A percentile compares a stretch with the other conserved stretches of the same genome.
phyloP scores from a whole-genome alignment of 2,797 vertebrate species.

The Oryzias dopingdopingensis region DNA sequence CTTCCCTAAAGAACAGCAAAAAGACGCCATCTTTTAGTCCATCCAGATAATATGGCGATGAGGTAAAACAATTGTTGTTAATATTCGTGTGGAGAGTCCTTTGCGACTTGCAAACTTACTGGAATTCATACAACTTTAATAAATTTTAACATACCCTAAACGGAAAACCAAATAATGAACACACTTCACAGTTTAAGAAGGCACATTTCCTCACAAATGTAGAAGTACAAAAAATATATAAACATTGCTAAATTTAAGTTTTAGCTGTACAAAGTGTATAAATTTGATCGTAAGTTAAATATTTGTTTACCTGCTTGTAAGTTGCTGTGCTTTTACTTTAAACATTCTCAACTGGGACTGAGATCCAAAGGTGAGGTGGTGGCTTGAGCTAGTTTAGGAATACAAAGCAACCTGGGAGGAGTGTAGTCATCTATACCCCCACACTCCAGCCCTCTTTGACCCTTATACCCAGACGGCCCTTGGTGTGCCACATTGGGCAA shows the following conservation, averaged over 20 bases:
- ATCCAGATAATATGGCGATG: no score
- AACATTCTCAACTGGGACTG: conserved; percentile 15
- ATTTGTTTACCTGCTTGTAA: background rate
- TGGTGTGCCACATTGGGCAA: conserved; percentile 4
- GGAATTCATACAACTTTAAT: no score
- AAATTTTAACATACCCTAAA: no score
- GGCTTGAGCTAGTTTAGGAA: background rate
- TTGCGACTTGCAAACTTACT: no score
- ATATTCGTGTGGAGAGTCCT: no score
- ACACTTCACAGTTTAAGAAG: background rate
- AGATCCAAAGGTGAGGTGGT: conserved; percentile 26
- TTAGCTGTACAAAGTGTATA: background rate
- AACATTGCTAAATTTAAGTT: background rate
- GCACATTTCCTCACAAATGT: conserved; percentile 10
- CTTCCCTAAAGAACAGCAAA: no score
- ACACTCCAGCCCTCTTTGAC: conserved; percentile 2
- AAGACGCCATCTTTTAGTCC: no score
- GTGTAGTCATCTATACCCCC: background rate
- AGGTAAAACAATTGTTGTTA: no score
- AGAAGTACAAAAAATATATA: conserved; percentile 11
- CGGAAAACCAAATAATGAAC: no score
- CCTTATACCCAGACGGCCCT: background rate
- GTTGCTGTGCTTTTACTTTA: background rate
- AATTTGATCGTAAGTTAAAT: background rate
- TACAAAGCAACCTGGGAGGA: background rate